Percentiles rank a stretch among this genome's conserved stretches.
phyloP scores from a whole-genome alignment of 2,797 vertebrate genomes.

The Furcifer pardalis region DNA sequence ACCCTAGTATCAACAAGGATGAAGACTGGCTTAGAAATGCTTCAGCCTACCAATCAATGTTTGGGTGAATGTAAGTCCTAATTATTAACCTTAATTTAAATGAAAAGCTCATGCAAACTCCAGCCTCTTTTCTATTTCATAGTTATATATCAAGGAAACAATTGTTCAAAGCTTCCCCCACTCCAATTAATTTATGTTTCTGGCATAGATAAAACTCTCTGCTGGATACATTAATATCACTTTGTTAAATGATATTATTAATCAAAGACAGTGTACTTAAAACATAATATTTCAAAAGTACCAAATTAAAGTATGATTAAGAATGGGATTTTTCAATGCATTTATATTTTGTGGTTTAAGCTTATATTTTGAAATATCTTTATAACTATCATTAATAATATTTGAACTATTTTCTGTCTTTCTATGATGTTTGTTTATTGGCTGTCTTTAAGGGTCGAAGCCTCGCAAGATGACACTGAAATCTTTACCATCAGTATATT shows the following conservation, averaged over 20 bases:
- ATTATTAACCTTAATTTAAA: constrained; percentile 33
- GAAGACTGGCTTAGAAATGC: no score
- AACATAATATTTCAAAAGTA: constrained; percentile 43
- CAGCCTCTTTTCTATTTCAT: neutral
- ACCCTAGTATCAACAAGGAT: no score
- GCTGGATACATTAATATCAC: constrained; percentile 48
- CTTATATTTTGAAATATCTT: neutral
- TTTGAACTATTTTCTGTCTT: neutral
- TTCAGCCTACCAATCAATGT: no score
- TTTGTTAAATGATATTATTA: constrained; percentile 31
- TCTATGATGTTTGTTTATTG: neutral
- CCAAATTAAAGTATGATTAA: constrained; percentile 28
- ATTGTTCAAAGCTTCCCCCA: constrained; percentile 26
- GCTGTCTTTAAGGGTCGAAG: neutral
- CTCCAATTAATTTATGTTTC: constrained; percentile 20
- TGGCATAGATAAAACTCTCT: constrained; percentile 32
- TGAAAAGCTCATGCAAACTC: constrained; percentile 32
- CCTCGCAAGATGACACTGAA: neutral
- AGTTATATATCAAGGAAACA: neutral
- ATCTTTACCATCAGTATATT: no score
- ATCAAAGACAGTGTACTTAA: constrained; percentile 39
- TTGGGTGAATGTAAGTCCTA: neutral
- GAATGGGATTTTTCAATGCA: constrained; percentile 15
- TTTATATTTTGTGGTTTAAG: neutral
- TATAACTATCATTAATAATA: neutral